Percentiles rank a stretch among this genome's conserved stretches.
Conservation (phyloP, 2,888 invertebrate genomes). For the Malthinus flaveolus region DNA sequence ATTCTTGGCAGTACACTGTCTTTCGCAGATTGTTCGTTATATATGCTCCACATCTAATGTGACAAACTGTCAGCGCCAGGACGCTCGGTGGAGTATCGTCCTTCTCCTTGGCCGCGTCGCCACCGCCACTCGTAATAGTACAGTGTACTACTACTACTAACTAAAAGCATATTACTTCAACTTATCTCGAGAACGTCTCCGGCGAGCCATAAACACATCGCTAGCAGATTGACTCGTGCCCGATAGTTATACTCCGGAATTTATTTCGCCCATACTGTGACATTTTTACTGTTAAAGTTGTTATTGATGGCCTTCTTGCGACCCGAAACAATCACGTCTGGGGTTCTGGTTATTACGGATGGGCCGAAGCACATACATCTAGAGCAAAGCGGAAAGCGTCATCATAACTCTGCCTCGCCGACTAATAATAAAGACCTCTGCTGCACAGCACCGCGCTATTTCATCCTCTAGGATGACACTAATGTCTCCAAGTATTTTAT, state of each 20-base stretch:
- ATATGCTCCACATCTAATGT: constrained; percentile 50
- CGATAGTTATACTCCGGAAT: constrained; percentile 34
- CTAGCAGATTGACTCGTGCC: constrained; percentile 34
- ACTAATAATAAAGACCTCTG: constrained; percentile 50
- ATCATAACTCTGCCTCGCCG: constrained; percentile 44
- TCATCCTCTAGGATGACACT: constrained; percentile 51
- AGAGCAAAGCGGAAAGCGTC: constrained; percentile 37
- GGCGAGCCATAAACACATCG: constrained; percentile 37
- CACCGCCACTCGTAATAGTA: constrained; percentile 14
- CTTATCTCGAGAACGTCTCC: constrained; percentile 29
- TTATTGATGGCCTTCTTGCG: constrained; percentile 47
- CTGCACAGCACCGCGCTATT: constrained; percentile 39
- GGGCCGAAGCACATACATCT: constrained; percentile 38
- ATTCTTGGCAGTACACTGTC: constrained; percentile 49
- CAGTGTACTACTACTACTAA: constrained; percentile 7
- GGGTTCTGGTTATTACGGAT: constrained; percentile 36
- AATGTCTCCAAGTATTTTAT: constrained; percentile 53
- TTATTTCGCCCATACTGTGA: constrained; percentile 37
- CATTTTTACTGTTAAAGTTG: constrained; percentile 50
- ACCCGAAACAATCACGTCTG: constrained; percentile 46
- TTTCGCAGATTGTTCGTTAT: constrained; percentile 48
- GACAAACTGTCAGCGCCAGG: constrained; percentile 54
- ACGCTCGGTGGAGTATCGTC: constrained; percentile 21
- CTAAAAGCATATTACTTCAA: constrained; percentile 27
- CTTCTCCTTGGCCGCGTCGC: constrained; percentile 33